Evolutionary conservation across 2,797 vertebrate genomes (phyloP), one percentile per base, ranked within the genome.

Genomic region (Eutrigla gurnardus): DNA sequence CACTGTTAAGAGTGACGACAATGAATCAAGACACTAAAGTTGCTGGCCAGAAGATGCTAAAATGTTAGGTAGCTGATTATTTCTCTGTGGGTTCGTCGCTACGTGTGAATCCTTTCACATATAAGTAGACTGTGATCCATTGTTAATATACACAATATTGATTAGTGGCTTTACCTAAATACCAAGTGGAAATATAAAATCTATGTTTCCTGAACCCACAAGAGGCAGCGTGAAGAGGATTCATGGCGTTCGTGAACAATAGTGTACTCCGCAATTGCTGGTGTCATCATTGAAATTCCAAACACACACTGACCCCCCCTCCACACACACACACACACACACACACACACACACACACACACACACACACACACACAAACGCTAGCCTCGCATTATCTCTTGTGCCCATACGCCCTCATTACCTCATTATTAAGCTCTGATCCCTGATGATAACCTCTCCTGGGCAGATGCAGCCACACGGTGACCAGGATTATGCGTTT

Each of bases 371-470:
- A 61, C 62, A 64, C 33, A 58, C 40, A 47, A 35, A 55, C 43
- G 52, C 64, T 12, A 11, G 37, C 65, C 52, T 46, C 18, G 61
- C 52, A 67, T 82, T 89, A 89, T 92, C 89, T 79, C 75, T 12
- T 43, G 45, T 45, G 40, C 59, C 79, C 89, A 85, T 78, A 78
- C 87, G 53, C 55, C 54, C 67, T 91, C 70, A 89, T 90, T 89
- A 87, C 54, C 78, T 25, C 25, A 25, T 25, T 25, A 87, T 89
- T 79, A 87, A 78, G 82, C 78, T 66, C 79, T 75, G 86, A 91
- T 88, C 59, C 68, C 68, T 70, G 61, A 43, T 40, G 90, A 91
- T 91, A 89, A 89, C 89, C 86, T 88, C 85, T 82, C 64, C 39
- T 73, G 63, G 40, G 68, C 57, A 73, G 65, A 77, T 17, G 54